These are phyloP conservation scores for Dendronephthya gigantea DNA, from an alignment of 64 coral and sea anemone species.

Conservation along the genomic window DNA sequence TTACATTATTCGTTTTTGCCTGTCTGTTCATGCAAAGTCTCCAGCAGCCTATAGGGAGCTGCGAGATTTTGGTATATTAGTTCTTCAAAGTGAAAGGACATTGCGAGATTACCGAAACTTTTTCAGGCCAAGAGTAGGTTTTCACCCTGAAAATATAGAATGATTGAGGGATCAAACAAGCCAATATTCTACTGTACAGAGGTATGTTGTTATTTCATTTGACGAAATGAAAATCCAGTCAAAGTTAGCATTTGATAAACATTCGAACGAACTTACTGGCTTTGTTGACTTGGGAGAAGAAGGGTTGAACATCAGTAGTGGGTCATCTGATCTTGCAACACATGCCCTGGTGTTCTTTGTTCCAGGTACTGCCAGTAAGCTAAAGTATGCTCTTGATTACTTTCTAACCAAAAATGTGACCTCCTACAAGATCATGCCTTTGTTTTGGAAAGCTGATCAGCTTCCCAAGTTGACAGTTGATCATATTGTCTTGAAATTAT, in stretches of 20 bases:
- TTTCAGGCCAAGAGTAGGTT: conserved; percentile 31
- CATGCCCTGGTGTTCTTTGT: conserved; percentile 29
- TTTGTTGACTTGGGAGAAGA: conserved; percentile 39
- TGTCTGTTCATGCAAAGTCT: too few relatives aligned
- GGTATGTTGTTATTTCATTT: conserved; percentile 47
- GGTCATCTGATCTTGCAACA: too few relatives aligned
- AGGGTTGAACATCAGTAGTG: conserved; percentile 15
- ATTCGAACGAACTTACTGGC: conserved; percentile 21
- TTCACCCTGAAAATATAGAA: conserved; percentile 28
- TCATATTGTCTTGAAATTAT: conserved; percentile 29
- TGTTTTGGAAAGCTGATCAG: conserved; percentile 27
- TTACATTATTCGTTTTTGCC: too few relatives aligned
- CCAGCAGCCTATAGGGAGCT: too few relatives aligned
- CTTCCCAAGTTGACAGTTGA: conserved; percentile 38
- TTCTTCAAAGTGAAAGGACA: too few relatives aligned
- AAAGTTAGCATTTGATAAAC: conserved; percentile 41
- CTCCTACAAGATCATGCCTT: conserved; percentile 24
- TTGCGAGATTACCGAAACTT: too few relatives aligned
- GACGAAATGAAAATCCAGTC: too few relatives aligned
- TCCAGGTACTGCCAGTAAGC: conserved; percentile 10
- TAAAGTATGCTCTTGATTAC: conserved; percentile 33
- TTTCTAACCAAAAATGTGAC: conserved; percentile 22
- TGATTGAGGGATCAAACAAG: conserved; percentile 22
- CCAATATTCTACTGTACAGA: conserved; percentile 26
- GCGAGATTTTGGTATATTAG: too few relatives aligned